phyloP scores from a whole-genome alignment of 1,140 invertebrate species.

The Polyergus mexicanus region DNA sequence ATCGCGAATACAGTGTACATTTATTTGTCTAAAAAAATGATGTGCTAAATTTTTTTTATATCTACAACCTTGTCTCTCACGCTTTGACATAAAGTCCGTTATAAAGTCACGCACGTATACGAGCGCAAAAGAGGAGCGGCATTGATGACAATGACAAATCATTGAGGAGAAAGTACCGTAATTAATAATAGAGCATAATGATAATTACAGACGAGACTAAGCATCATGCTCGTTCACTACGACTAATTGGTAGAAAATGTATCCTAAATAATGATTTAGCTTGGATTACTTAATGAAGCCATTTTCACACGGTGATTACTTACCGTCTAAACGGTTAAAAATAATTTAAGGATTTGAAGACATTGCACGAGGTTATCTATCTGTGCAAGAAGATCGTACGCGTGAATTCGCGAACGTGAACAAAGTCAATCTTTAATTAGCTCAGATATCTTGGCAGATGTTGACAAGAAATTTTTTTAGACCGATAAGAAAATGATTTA shows the following conservation, averaged over 20 bases:
- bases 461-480: not conserved
- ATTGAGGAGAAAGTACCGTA: conserved; percentile 40
- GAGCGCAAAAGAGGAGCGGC: conserved; percentile 25
- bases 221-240: not conserved
- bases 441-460: not conserved
- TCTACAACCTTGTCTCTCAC: not conserved
- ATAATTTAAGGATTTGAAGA: conserved; percentile 45
- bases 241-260: conserved; percentile 37
- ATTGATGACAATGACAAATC: conserved; percentile 39
- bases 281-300: conserved; percentile 19
- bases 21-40: conserved; percentile 33
- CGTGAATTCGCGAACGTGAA: conserved; percentile 4
- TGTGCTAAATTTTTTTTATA: conserved; percentile 1
- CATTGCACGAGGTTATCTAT: conserved; percentile 35
- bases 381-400: not conserved
- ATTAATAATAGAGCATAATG: conserved; percentile 28
- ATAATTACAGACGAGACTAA: conserved; percentile 18
- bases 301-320: not conserved
- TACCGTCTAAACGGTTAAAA: conserved; percentile 26
- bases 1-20: not conserved
- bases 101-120: not conserved
- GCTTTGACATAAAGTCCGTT: conserved; percentile 17
- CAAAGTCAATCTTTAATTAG: conserved; percentile 14
- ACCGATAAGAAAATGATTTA: conserved; percentile 10
- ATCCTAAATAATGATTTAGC: conserved; percentile 18